A percentile compares a stretch with the other conserved stretches of the same genome.
phyloP scores from a whole-genome alignment of 2,113 vertebrate genomes.

The Catharus minimus region DNA sequence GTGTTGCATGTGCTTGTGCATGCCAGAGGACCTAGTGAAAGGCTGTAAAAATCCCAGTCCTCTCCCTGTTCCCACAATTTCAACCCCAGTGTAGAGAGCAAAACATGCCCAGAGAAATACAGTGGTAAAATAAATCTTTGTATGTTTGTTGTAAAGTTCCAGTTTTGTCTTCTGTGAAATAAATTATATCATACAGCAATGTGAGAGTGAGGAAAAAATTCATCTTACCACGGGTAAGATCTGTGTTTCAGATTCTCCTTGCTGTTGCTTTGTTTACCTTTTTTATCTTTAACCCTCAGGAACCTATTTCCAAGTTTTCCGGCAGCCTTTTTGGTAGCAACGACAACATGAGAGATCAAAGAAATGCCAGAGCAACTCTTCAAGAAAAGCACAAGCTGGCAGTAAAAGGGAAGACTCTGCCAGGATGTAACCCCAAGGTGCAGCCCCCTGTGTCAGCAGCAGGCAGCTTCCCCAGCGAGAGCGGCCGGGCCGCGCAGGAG shows the following conservation, averaged over 20 bases:
- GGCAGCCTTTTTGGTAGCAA: constrained; percentile 56
- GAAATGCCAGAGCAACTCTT: constrained; percentile 28
- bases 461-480: neutral
- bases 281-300: constrained; percentile 55
- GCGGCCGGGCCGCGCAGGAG: neutral
- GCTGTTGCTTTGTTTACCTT: neutral
- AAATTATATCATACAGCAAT: neutral
- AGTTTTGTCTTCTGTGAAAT: neutral
- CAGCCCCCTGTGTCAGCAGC: neutral
- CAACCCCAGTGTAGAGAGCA: neutral
- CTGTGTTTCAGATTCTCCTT: neutral
- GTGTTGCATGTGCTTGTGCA: neutral
- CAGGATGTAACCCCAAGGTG: constrained; percentile 30
- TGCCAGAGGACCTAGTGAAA: neutral
- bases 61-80: neutral
- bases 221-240: rapidly evolving
- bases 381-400: constrained; percentile 61
- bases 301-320: constrained; percentile 63
- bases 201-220: neutral
- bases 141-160: neutral
- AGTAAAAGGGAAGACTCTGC: constrained; percentile 29
- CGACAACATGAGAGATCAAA: neutral
- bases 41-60: rapidly evolving
- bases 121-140: neutral
- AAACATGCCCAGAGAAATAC: neutral